Conservation (phyloP, 2,113 vertebrate genomes). For the Hydrochoerus hydrochaeris region DNA sequence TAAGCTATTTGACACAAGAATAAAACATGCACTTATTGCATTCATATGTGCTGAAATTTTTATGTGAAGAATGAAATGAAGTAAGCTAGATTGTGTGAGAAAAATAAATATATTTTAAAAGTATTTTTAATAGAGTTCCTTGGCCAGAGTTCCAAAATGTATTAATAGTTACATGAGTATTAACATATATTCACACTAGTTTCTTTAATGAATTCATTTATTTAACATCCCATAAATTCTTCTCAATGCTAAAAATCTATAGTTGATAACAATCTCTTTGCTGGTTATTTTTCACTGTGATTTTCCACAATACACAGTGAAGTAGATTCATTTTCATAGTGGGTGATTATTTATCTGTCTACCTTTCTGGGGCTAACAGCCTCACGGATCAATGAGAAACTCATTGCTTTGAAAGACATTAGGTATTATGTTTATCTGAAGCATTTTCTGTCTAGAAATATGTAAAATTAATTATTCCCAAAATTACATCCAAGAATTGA, state of each 20-base stretch:
- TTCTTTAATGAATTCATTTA: not conserved
- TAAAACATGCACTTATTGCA: not conserved
- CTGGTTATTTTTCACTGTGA: constrained; percentile 66
- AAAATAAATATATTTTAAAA: constrained; percentile 4
- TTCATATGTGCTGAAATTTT: not conserved
- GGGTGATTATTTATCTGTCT: constrained; percentile 56
- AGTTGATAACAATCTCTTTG: not conserved
- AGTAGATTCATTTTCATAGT: constrained; percentile 64
- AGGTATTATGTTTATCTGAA: constrained; percentile 56
- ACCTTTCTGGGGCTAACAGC: constrained; percentile 34
- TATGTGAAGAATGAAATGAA: not conserved
- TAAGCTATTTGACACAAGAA: not conserved
- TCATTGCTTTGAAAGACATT: constrained; percentile 67
- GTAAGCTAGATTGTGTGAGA: not conserved
- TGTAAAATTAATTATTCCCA: constrained; percentile 68
- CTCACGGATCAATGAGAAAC: constrained; percentile 68
- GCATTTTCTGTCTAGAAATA: constrained; percentile 49
- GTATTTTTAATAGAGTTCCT: not conserved
- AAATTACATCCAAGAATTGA: constrained; percentile 44
- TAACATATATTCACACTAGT: not conserved
- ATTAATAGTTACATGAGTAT: not conserved
- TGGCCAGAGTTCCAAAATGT: not conserved
- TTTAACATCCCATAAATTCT: not conserved
- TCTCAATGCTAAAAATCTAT: not conserved
- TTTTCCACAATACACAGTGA: constrained; percentile 26